Evolutionary conservation across 2,888 invertebrate genomes (phyloP).

Genomic region (Drosophila rellima): DNA sequence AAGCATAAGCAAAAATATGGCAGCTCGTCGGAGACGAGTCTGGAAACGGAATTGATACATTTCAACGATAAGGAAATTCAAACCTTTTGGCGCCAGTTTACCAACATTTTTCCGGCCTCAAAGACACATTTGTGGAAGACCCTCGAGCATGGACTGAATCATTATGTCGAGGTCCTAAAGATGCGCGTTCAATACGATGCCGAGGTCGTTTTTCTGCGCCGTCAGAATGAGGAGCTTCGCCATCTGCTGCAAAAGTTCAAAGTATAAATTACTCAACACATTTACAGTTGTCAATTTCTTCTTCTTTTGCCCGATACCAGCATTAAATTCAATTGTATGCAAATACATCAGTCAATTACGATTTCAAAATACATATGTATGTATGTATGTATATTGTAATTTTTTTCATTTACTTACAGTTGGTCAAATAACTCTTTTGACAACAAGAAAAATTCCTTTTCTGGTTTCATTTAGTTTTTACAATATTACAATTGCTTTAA

Average conservation of each 20-base stretch:
- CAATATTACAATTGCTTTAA: too few relatives aligned
- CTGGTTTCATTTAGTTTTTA: too few relatives aligned
- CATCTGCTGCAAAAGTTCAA: constrained; percentile 88
- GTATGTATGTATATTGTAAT: too few relatives aligned
- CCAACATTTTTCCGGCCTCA: constrained; percentile 87
- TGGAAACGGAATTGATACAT: constrained; percentile 58
- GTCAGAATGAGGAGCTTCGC: constrained; percentile 90
- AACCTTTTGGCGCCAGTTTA: constrained; percentile 90
- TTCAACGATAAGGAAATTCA: constrained; percentile 86
- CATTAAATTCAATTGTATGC: constrained; percentile 42
- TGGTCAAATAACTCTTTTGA: too few relatives aligned
- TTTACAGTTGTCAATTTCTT: not conserved
- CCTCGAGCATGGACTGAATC: constrained; percentile 84
- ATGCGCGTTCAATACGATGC: constrained; percentile 89
- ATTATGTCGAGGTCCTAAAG: constrained; percentile 84
- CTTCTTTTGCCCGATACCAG: not conserved
- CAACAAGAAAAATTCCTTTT: too few relatives aligned
- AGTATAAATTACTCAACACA: constrained; percentile 40
- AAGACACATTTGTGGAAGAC: constrained; percentile 90
- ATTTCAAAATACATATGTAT: not conserved
- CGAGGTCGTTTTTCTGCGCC: constrained; percentile 89
- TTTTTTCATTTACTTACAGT: not conserved
- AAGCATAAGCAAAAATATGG: constrained; percentile 60
- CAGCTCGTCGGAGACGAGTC: constrained; percentile 37
- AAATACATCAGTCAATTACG: constrained; percentile 2